A percentile compares a stretch with the other conserved stretches of the same genome.
Evolutionary conservation across 2,797 vertebrate genomes (phyloP).

Genomic region (Takifugu rubripes): DNA sequence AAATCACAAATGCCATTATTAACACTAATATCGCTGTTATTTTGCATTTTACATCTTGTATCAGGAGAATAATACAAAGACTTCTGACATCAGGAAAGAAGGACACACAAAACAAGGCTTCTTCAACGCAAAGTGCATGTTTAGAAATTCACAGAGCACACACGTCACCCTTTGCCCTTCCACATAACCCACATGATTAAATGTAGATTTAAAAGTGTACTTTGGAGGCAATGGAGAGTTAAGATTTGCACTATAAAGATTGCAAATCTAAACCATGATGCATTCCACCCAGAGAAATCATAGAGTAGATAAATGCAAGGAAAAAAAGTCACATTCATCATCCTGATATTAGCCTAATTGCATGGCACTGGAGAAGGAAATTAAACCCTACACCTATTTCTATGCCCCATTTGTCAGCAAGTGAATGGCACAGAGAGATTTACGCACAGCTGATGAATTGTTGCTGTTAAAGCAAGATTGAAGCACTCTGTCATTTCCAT

Average conservation of each 20-base stretch:
- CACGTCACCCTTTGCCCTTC: background rate
- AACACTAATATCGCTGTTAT: too few species aligned
- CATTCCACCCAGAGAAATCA: conserved; percentile 15
- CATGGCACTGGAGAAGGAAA: conserved; percentile 56
- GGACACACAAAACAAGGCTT: too few species aligned
- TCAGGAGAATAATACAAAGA: too few species aligned
- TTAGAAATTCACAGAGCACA: background rate
- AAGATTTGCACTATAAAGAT: background rate
- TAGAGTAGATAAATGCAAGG: conserved; percentile 42
- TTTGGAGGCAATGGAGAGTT: background rate
- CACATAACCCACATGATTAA: conserved; percentile 1
- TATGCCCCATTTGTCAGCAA: conserved; percentile 60
- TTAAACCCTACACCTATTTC: conserved; percentile 58
- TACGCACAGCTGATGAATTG: conserved; percentile 45
- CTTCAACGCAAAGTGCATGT: background rate
- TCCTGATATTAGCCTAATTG: conserved; percentile 61
- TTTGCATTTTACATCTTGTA: too few species aligned
- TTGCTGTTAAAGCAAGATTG: conserved; percentile 34
- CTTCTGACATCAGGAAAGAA: too few species aligned
- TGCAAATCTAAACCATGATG: conserved; percentile 1
- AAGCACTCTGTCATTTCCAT: conserved; percentile 45
- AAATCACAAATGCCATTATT: too few species aligned
- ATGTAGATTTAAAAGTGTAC: background rate
- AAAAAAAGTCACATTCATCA: conserved; percentile 60
- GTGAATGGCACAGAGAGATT: conserved; percentile 57